Conservation (phyloP, 1,140 invertebrate genomes). For the Platyscapa corneri region DNA sequence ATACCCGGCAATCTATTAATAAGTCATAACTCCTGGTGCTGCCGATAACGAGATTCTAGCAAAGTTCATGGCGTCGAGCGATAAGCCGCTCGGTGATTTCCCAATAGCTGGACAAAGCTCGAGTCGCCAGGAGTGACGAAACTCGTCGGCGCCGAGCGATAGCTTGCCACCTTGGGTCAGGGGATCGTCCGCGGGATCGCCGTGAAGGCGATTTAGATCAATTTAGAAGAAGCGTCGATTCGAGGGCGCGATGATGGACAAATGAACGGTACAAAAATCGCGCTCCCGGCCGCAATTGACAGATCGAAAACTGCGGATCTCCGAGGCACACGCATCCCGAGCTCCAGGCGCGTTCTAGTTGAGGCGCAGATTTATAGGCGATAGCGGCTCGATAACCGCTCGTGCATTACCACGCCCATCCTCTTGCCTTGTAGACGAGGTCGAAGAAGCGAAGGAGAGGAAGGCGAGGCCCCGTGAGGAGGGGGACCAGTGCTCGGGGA, state of each 20-base stretch:
- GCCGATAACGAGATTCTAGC: too few species aligned
- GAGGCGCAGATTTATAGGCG: slow-evolving; percentile 70
- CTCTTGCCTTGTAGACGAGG: slow-evolving; percentile 32
- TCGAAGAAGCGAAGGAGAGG: neutral
- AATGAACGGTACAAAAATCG: neutral
- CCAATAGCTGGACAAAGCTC: too few species aligned
- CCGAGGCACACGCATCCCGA: neutral
- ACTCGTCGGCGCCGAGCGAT: too few species aligned
- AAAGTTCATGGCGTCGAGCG: too few species aligned
- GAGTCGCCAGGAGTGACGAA: too few species aligned
- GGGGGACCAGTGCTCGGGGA: neutral
- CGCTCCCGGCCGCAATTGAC: slow-evolving; percentile 21
- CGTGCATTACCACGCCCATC: slow-evolving; percentile 70
- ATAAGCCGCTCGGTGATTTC: too few species aligned
- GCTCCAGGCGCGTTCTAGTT: slow-evolving; percentile 66
- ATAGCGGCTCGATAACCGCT: slow-evolving; percentile 68
- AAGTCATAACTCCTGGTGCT: too few species aligned
- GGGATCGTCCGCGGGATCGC: neutral
- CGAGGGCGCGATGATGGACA: neutral
- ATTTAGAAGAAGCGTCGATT: neutral
- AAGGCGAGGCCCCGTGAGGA: slow-evolving; percentile 4
- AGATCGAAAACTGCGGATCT: slow-evolving; percentile 37
- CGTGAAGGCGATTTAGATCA: neutral
- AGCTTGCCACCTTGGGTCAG: neutral
- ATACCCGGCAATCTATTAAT: too few species aligned